Conservation (phyloP, 2,797 vertebrate genomes). For the Acomys russatus region DNA sequence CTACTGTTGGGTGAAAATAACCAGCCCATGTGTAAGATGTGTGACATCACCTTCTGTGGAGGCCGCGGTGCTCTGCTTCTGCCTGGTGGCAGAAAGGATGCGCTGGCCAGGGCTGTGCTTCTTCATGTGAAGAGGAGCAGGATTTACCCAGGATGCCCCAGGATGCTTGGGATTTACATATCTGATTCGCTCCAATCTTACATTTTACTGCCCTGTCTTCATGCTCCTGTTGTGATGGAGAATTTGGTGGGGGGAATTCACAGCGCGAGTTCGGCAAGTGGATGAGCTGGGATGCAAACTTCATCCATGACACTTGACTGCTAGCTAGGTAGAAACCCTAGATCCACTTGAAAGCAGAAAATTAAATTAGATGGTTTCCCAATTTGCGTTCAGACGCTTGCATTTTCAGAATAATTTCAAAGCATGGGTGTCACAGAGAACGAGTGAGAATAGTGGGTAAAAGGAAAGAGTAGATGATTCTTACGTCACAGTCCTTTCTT, state of each 20-base stretch:
- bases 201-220: not conserved
- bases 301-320: not conserved
- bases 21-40: too few species aligned
- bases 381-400: not conserved
- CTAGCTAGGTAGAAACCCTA: not conserved
- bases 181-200: not conserved
- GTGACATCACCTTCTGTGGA: not conserved
- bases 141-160: not conserved
- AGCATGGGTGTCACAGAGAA: not conserved
- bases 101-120: not conserved
- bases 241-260: not conserved
- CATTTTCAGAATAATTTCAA: slow-evolving; percentile 50
- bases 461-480: not conserved
- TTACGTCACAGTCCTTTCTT: not conserved
- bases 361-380: not conserved
- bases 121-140: not conserved
- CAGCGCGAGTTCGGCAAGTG: not conserved
- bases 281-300: not conserved
- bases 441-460: not conserved
- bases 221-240: not conserved
- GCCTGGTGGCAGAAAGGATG: not conserved
- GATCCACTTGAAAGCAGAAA: not conserved
- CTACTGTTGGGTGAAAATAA: not conserved
- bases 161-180: not conserved
- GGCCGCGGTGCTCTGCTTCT: not conserved